Base-by-base conservation (phyloP, 2,797 vertebrate species). In the Onychomys torridus region DNA sequence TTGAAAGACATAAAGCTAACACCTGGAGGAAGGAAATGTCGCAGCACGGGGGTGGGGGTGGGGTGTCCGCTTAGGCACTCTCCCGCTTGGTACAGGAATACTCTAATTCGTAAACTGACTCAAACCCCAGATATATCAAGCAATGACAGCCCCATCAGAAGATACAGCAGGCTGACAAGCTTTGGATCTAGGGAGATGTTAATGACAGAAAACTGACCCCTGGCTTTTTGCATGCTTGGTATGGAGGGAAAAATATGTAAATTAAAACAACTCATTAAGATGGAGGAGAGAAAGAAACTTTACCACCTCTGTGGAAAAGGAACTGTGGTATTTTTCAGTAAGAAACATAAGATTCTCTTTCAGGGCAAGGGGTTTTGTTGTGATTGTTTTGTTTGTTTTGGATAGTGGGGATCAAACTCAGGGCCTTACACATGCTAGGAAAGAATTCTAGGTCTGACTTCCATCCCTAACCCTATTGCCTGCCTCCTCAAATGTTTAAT, bases 1-100 rank as follows among this genome's bases (percentile, higher is more conserved):
- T 90, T 75, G 63, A 91, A 91, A 84, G 63, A 67, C 67, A 89
- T 76, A 40, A 93, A 92, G 46, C 40, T 84, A 12, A 43, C 92
- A 40, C 85, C 67, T 73, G 37, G 27, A 89, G 63, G 6, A 89
- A 17, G 67, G 29, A 77, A 46, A 27, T 6, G 85, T 81, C 46
- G 40, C 65, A 92, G 16, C 43, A 59, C 57, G 46, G 6, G 32
- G 91, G n/a, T n/a, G n/a, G 52, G 93, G 37, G 2, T 76, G 63
- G 69, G 67, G n/a, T n/a, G n/a, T n/a, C n/a, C n/a, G n/a, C 52
- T 63, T 40, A 34, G 25, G n/a, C 67, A 82, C 85, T 94, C 95
- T 85, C 67, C 88, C 25, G 23, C 43, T 63, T 71, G 40, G 55
- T 32, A 23, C 1, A 71, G 29, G 93, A 88, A 91, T 93, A 13